These are phyloP conservation scores for Drosophila sulfurigaster DNA, from an alignment of 1,140 invertebrate species.

Conservation along the genomic window DNA sequence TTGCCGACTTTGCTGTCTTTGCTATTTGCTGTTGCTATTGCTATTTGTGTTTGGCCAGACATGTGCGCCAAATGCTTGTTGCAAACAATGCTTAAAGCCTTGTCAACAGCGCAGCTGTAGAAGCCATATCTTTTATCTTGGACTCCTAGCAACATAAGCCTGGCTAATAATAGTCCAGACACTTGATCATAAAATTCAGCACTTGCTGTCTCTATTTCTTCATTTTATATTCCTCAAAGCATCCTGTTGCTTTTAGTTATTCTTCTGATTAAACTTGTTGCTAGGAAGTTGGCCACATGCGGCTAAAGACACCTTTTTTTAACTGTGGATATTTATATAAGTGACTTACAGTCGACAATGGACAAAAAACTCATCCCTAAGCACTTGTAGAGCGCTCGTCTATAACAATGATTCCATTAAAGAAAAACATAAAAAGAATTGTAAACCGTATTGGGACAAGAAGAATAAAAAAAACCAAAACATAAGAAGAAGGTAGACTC, in stretches of 20 bases:
- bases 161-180: constrained; percentile 46
- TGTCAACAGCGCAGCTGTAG: constrained; percentile 50
- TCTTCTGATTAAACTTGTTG: neutral
- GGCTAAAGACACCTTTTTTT: neutral
- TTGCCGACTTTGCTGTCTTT: neutral
- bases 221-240: too few species aligned
- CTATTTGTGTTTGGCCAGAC: constrained; percentile 18
- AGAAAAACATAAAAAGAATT: constrained; percentile 43
- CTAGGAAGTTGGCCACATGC: neutral
- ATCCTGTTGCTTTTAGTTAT: neutral
- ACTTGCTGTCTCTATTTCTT: neutral
- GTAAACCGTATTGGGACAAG: constrained; percentile 14
- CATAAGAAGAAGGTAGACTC: constrained; percentile 17
- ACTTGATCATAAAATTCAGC: constrained; percentile 5
- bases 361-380: neutral
- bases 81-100: constrained; percentile 62
- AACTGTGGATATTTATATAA: neutral
- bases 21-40: constrained; percentile 13
- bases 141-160: neutral
- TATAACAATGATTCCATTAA: constrained; percentile 55
- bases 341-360: neutral
- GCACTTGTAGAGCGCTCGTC: constrained; percentile 54
- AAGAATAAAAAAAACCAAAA: neutral
- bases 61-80: constrained; percentile 53
- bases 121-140: neutral